These are phyloP conservation scores for Eristalinus sepulchralis DNA, from an alignment of 2,888 invertebrate genomes.

Conservation along the genomic window DNA sequence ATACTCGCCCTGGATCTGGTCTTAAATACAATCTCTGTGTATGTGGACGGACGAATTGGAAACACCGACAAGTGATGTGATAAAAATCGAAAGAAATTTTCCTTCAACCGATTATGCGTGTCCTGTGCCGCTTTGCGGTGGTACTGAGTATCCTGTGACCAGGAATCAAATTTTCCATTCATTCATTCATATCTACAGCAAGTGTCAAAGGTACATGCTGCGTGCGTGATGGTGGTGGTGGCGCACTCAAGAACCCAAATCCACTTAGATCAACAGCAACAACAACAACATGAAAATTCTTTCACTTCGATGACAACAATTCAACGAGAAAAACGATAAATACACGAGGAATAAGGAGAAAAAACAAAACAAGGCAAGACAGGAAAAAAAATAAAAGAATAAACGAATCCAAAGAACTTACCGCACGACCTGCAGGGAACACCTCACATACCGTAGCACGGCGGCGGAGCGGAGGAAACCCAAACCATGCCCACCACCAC, in stretches of 20 bases:
- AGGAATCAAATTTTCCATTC: constrained; percentile 41
- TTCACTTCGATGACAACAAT: constrained; percentile 69
- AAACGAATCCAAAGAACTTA: constrained; percentile 63
- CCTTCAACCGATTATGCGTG: constrained; percentile 55
- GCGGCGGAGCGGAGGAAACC: background rate
- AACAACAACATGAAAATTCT: constrained; percentile 34
- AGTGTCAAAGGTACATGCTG: background rate
- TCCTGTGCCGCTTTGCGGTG: background rate
- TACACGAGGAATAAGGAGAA: background rate
- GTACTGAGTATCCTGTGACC: constrained; percentile 7
- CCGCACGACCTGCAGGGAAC: constrained; percentile 61
- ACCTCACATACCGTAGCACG: constrained; percentile 1
- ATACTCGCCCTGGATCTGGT: background rate
- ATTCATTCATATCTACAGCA: constrained; percentile 41
- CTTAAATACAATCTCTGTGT: background rate
- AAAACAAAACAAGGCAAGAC: constrained; percentile 37
- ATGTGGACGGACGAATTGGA: background rate
- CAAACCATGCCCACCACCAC: background rate
- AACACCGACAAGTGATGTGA: constrained; percentile 50
- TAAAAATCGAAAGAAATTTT: constrained; percentile 64
- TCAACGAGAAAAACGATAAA: constrained; percentile 64
- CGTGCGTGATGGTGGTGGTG: constrained; percentile 19
- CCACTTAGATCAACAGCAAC: constrained; percentile 15
- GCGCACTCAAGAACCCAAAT: constrained; percentile 56
- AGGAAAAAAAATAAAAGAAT: constrained; percentile 37